Evolutionary conservation across 2,888 invertebrate genomes (phyloP).

Genomic region (Brenthis ino): DNA sequence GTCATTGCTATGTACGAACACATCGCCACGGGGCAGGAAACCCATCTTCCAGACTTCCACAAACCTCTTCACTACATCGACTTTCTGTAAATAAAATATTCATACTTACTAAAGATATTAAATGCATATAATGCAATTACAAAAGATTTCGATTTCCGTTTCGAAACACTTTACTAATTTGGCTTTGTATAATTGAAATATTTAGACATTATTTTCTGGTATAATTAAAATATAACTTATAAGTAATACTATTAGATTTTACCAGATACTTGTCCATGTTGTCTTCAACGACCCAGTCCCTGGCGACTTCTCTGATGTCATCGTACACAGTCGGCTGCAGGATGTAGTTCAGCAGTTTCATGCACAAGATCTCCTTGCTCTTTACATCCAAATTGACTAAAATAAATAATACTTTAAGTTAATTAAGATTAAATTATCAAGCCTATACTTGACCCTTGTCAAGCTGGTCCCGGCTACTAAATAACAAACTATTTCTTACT

Average conservation of each 20-base stretch:
- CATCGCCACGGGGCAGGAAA: slow-evolving; percentile 81
- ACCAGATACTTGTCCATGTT: slow-evolving; percentile 83
- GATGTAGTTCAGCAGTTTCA: slow-evolving; percentile 83
- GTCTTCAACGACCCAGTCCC: slow-evolving; percentile 82
- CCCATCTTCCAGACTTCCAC: slow-evolving; percentile 79
- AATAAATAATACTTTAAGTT: neutral
- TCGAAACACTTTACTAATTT: no score
- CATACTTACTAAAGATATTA: neutral
- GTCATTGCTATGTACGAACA: slow-evolving; percentile 84
- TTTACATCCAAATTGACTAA: slow-evolving; percentile 79
- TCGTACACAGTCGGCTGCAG: slow-evolving; percentile 83
- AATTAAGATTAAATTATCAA: neutral
- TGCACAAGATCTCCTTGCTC: slow-evolving; percentile 79
- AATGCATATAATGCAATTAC: neutral
- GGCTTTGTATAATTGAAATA: no score
- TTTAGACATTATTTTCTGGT: no score
- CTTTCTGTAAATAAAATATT: slow-evolving; percentile 61
- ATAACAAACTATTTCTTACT: no score
- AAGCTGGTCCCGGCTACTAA: no score
- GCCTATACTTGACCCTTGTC: no score
- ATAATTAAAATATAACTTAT: no score
- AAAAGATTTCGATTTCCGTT: no score
- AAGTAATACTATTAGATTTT: slow-evolving; percentile 33
- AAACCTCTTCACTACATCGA: slow-evolving; percentile 83
- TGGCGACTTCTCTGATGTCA: slow-evolving; percentile 82